phyloP scores from a whole-genome alignment of 2,888 invertebrate species.

The Hylaea fasciaria region DNA sequence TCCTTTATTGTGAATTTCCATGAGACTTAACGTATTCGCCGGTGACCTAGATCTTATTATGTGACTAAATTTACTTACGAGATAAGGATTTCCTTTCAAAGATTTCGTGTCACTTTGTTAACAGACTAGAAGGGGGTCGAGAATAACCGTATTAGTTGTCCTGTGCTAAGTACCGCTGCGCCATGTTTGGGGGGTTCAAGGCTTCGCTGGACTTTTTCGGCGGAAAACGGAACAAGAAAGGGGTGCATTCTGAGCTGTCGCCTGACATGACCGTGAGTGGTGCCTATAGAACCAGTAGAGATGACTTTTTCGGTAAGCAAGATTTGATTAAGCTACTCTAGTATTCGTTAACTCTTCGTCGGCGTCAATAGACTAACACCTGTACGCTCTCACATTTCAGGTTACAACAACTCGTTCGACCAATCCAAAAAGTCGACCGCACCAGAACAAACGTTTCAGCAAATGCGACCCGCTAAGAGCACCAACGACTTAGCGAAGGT shows the following conservation, averaged over 20 bases:
- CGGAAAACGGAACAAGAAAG: slow-evolving; percentile 50
- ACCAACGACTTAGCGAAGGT: slow-evolving; percentile 55
- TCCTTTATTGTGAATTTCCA: slow-evolving; percentile 3
- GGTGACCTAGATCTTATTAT: slow-evolving; percentile 21
- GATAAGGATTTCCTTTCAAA: slow-evolving; percentile 26
- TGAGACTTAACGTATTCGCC: slow-evolving; percentile 7
- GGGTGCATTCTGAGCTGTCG: slow-evolving; percentile 46
- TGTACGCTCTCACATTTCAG: slow-evolving; percentile 47
- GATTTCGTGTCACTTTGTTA: slow-evolving; percentile 24
- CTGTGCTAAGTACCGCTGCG: slow-evolving; percentile 9
- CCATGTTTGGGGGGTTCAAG: slow-evolving; percentile 64
- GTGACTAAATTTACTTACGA: slow-evolving; percentile 22
- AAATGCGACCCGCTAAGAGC: slow-evolving; percentile 56
- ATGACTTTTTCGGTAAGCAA: slow-evolving; percentile 67
- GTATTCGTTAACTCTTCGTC: too few relatives aligned
- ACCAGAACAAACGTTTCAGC: slow-evolving; percentile 32
- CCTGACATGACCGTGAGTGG: slow-evolving; percentile 59
- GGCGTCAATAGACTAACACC: background rate
- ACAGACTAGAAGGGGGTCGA: slow-evolving; percentile 20
- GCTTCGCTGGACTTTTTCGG: slow-evolving; percentile 63
- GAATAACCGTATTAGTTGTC: background rate
- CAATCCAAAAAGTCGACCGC: slow-evolving; percentile 11
- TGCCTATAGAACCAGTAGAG: slow-evolving; percentile 66
- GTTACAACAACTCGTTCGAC: slow-evolving; percentile 40
- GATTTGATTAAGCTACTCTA: background rate